Evolutionary conservation across 2,113 vertebrate species (phyloP).

Genomic region (Callipepla squamata): DNA sequence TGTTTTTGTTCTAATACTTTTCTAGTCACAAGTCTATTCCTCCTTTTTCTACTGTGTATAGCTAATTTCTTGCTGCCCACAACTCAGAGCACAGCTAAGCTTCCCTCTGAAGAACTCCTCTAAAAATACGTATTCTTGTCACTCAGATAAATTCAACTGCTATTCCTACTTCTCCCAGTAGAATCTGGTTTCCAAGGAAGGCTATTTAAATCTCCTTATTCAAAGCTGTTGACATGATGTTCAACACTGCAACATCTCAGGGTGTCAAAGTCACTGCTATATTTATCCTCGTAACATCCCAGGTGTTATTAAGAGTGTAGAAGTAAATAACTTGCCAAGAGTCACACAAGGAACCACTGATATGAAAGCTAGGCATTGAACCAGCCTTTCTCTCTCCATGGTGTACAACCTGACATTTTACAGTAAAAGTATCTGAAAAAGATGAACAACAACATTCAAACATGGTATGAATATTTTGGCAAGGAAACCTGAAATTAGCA

Average conservation of each 20-base stretch:
- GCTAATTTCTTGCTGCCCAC: not conserved
- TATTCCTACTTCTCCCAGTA: constrained; percentile 14
- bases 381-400: not conserved
- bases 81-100: not conserved
- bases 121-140: constrained; percentile 49
- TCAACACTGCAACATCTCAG: constrained; percentile 12
- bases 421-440: not conserved
- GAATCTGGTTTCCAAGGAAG: constrained; percentile 44
- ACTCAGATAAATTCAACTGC: constrained; percentile 12
- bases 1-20: not conserved
- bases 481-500: not conserved
- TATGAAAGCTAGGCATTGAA: not conserved
- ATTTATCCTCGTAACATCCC: constrained; percentile 41
- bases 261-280: constrained; percentile 6
- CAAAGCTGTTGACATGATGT: constrained; percentile 35
- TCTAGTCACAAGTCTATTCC: not conserved
- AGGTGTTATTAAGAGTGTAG: constrained; percentile 16
- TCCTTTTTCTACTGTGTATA: not conserved
- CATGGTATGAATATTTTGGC: not conserved
- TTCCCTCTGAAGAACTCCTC: not conserved
- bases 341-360: not conserved
- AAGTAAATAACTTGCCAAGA: constrained; percentile 10
- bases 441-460: not conserved
- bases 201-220: constrained; percentile 52
- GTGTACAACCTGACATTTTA: not conserved